Evolutionary conservation across 2,888 invertebrate species (phyloP).

Genomic region (Gymnosoma rotundatum): DNA sequence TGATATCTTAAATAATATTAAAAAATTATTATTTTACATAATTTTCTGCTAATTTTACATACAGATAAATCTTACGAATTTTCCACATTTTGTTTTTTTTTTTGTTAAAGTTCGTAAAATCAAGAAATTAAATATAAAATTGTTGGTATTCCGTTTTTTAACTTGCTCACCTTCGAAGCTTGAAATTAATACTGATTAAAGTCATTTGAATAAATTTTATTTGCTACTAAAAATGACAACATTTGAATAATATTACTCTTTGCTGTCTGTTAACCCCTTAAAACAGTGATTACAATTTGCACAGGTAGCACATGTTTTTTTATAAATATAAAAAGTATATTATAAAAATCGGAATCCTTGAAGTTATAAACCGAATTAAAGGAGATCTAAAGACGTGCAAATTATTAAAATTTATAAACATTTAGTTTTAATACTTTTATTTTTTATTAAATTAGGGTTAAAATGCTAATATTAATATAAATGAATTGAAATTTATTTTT

Average conservation of each 20-base stretch:
- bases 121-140: background rate
- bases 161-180: slow-evolving; percentile 50
- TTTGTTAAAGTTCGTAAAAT: background rate
- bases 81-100: slow-evolving; percentile 35
- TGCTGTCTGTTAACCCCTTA: slow-evolving; percentile 24
- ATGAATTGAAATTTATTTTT: too few species aligned
- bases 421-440: too few species aligned
- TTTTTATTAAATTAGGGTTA: too few species aligned
- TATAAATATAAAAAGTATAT: too few species aligned
- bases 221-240: slow-evolving; percentile 44
- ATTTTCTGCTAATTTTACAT: background rate
- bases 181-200: slow-evolving; percentile 48
- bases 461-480: too few species aligned
- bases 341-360: too few species aligned
- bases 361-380: too few species aligned
- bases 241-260: slow-evolving; percentile 28
- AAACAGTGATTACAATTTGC: background rate
- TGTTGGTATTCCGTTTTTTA: slow-evolving; percentile 41
- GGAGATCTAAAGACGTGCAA: too few species aligned
- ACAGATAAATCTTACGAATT: slow-evolving; percentile 47
- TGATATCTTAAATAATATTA: slow-evolving; percentile 42
- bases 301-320: too few species aligned
- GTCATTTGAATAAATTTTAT: slow-evolving; percentile 43
- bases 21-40: background rate
- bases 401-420: too few species aligned